These are phyloP conservation scores for Taeniopygia guttata DNA, from an alignment of 2,797 vertebrate species.

Conservation along the genomic window DNA sequence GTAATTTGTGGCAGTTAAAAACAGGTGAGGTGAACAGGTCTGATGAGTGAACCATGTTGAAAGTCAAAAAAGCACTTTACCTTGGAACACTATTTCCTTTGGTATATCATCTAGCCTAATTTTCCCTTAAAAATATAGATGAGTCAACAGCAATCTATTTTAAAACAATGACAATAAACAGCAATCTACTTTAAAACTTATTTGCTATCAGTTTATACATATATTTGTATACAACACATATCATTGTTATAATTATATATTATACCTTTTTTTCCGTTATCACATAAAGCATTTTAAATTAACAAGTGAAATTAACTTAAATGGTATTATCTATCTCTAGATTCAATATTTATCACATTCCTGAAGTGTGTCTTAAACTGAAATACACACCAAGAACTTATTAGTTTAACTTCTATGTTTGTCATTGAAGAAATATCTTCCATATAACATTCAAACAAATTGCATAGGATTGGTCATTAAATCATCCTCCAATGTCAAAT, in stretches of 20 bases:
- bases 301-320: not conserved
- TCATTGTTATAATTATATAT: not conserved
- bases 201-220: not conserved
- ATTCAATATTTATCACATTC: not conserved
- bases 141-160: not conserved
- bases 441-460: rapidly evolving
- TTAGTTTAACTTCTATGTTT: not conserved
- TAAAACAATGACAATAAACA: not conserved
- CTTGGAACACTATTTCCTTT: not conserved
- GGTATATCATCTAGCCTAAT: not conserved
- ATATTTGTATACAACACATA: not conserved
- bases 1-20: not conserved
- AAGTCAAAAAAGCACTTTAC: not conserved
- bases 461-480: not conserved
- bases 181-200: not conserved
- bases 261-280: not conserved
- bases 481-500: not conserved
- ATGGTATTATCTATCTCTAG: not conserved
- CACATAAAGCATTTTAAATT: not conserved
- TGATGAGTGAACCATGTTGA: not conserved
- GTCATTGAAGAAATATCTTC: not conserved
- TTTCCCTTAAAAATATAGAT: not conserved
- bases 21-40: not conserved
- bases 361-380: not conserved
- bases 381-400: not conserved